A percentile compares a stretch with the other conserved stretches of the same genome.
These are phyloP conservation scores for Orussus abietinus DNA, from an alignment of 1,140 invertebrate genomes.

Conservation along the genomic window DNA sequence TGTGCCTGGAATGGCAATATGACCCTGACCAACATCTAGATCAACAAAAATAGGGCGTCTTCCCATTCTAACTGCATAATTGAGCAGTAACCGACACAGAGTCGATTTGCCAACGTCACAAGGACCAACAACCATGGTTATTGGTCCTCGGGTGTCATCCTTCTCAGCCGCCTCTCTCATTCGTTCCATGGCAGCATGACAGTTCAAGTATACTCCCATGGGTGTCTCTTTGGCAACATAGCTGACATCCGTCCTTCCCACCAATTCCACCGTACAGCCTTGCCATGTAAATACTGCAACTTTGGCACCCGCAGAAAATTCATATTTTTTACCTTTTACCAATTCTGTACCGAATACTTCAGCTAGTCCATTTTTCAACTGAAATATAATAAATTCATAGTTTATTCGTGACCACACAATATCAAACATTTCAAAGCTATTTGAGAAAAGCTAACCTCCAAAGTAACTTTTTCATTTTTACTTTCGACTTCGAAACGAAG, in stretches of 20 bases:
- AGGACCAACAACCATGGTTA: slow-evolving; percentile 90
- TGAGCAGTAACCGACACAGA: slow-evolving; percentile 82
- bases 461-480: slow-evolving; percentile 77
- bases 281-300: slow-evolving; percentile 96
- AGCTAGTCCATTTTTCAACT: slow-evolving; percentile 83
- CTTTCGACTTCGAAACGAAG: slow-evolving; percentile 90
- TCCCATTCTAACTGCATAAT: slow-evolving; percentile 89
- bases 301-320: slow-evolving; percentile 86
- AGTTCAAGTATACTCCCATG: slow-evolving; percentile 93
- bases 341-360: slow-evolving; percentile 98
- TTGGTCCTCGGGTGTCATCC: slow-evolving; percentile 70
- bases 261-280: slow-evolving; percentile 80
- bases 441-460: slow-evolving; percentile 63
- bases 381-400: slow-evolving; percentile 19
- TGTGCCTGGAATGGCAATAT: slow-evolving; percentile 88
- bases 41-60: slow-evolving; percentile 88
- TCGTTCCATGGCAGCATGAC: slow-evolving; percentile 90
- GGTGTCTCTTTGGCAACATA: slow-evolving; percentile 95
- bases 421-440: not conserved
- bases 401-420: not conserved
- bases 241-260: slow-evolving; percentile 85
- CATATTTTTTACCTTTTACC: slow-evolving; percentile 89
- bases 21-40: slow-evolving; percentile 93
- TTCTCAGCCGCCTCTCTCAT: slow-evolving; percentile 76
- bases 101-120: slow-evolving; percentile 96